Percentiles rank a stretch among this genome's conserved stretches.
Evolutionary conservation across 2,888 invertebrate genomes (phyloP).

Genomic region (Synergus itoensis): DNA sequence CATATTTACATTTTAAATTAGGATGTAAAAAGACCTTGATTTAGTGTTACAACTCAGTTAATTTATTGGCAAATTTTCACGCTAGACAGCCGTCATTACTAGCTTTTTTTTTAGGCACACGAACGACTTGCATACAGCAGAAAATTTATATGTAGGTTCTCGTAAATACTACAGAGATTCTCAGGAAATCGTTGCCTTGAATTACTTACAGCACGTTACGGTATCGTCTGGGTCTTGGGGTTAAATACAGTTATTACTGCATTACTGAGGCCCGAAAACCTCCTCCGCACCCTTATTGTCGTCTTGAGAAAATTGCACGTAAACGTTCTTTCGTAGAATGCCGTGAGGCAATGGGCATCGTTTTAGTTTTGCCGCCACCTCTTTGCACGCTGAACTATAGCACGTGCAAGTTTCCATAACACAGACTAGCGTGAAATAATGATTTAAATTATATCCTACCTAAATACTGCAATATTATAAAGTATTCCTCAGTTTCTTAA

Average conservation of each 20-base stretch:
- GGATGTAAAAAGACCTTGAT: neutral
- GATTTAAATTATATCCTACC: neutral
- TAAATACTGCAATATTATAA: neutral
- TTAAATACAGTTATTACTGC: slow-evolving; percentile 57
- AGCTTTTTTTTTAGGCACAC: neutral
- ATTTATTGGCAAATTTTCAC: too few species aligned
- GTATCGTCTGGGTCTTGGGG: slow-evolving; percentile 40
- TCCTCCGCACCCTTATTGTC: slow-evolving; percentile 55
- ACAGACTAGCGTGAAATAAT: neutral
- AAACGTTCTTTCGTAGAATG: slow-evolving; percentile 45
- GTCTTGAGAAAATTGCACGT: slow-evolving; percentile 53
- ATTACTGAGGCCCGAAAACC: slow-evolving; percentile 53
- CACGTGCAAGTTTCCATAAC: neutral
- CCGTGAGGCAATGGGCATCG: neutral
- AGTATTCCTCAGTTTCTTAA: neutral
- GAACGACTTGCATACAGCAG: neutral
- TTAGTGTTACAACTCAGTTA: neutral
- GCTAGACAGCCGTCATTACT: neutral
- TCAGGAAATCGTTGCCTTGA: slow-evolving; percentile 40
- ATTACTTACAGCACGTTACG: slow-evolving; percentile 53
- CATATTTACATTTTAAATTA: neutral
- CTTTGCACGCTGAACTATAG: slow-evolving; percentile 20
- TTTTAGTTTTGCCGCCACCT: slow-evolving; percentile 31
- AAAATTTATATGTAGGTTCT: slow-evolving; percentile 33
- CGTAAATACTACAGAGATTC: slow-evolving; percentile 36